phyloP scores from a whole-genome alignment of 1,140 invertebrate genomes.

The Daktulosphaira vitifoliae region DNA sequence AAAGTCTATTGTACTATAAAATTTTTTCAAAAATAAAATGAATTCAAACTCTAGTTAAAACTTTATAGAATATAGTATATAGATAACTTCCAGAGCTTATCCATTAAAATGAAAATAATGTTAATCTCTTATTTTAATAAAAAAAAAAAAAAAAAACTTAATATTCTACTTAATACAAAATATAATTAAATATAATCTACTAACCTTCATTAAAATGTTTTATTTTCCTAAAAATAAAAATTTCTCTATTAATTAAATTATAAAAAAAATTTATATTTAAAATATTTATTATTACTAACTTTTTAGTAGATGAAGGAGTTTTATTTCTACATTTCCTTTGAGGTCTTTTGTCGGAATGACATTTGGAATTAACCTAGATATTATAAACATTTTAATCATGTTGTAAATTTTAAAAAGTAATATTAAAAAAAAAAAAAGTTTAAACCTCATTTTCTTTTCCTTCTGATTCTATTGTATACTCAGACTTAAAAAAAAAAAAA shows the following conservation, averaged over 20 bases:
- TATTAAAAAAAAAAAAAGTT: neutral
- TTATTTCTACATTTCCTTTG: slow-evolving; percentile 1
- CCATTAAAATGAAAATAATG: too few relatives aligned
- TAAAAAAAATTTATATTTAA: too few relatives aligned
- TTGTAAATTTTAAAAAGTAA: neutral
- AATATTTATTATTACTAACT: slow-evolving; percentile 2
- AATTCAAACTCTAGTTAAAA: too few relatives aligned
- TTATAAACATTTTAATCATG: neutral
- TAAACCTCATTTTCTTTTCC: slow-evolving; percentile 18
- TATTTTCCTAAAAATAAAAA: neutral
- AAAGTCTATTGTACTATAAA: too few relatives aligned
- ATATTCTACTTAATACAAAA: too few relatives aligned
- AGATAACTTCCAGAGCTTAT: too few relatives aligned
- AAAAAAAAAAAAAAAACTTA: too few relatives aligned
- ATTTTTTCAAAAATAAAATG: too few relatives aligned
- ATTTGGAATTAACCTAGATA: neutral
- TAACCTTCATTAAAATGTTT: neutral
- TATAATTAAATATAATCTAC: neutral
- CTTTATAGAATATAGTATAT: too few relatives aligned
- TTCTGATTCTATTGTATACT: neutral
- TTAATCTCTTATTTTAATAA: too few relatives aligned
- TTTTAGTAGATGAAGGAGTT: neutral
- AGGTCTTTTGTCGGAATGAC: neutral
- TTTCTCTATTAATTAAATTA: too few relatives aligned
- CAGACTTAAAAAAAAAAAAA: neutral